Percentiles rank a stretch among this genome's conserved stretches.
Conservation (phyloP, 2,888 invertebrate genomes). For the Latrodectus elegans region DNA sequence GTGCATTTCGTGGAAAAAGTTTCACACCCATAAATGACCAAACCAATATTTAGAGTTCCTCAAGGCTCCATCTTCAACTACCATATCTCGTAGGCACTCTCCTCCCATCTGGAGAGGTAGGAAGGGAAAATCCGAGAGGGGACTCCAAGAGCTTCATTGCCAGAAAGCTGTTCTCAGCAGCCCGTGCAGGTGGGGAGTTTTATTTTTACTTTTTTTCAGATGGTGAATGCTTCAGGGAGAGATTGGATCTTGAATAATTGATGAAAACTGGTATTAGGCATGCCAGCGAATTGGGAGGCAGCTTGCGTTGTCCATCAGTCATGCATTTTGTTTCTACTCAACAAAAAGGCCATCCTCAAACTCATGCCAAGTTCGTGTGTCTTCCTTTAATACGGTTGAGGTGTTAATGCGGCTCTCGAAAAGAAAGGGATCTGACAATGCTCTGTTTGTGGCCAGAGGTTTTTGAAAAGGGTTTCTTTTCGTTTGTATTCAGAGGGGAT, state of each 20-base stretch:
- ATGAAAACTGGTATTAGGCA: slow-evolving; percentile 52
- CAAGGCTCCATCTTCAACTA: slow-evolving; percentile 3
- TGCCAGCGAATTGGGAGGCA: slow-evolving; percentile 46
- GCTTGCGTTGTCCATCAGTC: slow-evolving; percentile 43
- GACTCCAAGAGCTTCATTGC: slow-evolving; percentile 48
- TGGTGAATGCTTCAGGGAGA: slow-evolving; percentile 51
- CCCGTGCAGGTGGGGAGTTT: slow-evolving; percentile 48
- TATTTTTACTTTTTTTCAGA: slow-evolving; percentile 6
- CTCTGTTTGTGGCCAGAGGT: slow-evolving; percentile 17
- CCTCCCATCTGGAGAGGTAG: slow-evolving; percentile 9
- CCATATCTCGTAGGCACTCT: slow-evolving; percentile 13
- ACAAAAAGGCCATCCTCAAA: slow-evolving; percentile 54
- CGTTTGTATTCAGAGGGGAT: too few relatives aligned
- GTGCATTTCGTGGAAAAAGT: slow-evolving; percentile 13
- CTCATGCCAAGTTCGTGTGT: slow-evolving; percentile 49
- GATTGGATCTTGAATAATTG: slow-evolving; percentile 66
- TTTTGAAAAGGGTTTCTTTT: background rate
- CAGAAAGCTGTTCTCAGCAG: slow-evolving; percentile 22
- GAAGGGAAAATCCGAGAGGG: slow-evolving; percentile 1
- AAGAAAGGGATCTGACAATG: slow-evolving; percentile 11
- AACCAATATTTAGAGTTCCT: slow-evolving; percentile 51
- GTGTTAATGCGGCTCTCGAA: slow-evolving; percentile 47
- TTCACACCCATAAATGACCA: slow-evolving; percentile 36
- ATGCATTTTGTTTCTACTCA: slow-evolving; percentile 57
- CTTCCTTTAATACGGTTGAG: slow-evolving; percentile 42